Conservation (phyloP, 1,140 invertebrate species). For the Homarus americanus region DNA sequence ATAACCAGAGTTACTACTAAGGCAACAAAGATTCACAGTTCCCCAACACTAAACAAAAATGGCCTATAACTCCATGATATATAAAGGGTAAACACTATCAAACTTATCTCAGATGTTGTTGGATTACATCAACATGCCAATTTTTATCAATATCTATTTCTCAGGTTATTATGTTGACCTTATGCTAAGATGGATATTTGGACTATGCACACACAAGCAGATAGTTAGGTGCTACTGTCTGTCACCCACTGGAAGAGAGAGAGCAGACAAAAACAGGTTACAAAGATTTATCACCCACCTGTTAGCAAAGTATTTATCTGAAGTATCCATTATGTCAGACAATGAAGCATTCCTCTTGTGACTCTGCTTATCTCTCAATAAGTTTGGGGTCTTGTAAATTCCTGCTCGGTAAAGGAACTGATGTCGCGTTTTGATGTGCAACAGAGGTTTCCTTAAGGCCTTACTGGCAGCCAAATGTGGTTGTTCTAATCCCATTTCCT, state of each 20-base stretch:
- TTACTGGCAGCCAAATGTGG: conserved; percentile 15
- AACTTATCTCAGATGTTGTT: background rate
- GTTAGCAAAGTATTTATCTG: conserved; percentile 31
- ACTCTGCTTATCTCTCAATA: conserved; percentile 36
- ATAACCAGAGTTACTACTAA: no score
- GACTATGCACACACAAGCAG: background rate
- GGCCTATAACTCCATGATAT: no score
- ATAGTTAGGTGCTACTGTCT: background rate
- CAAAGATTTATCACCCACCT: conserved; percentile 4
- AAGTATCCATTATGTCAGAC: conserved; percentile 27
- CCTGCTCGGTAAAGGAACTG: conserved; percentile 35
- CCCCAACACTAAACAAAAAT: no score
- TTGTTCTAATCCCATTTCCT: conserved; percentile 55
- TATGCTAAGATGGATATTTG: no score
- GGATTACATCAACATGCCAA: background rate
- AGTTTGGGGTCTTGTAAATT: conserved; percentile 25
- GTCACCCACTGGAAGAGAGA: background rate
- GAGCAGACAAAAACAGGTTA: background rate
- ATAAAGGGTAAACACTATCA: no score
- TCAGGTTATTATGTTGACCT: no score
- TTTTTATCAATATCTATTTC: background rate
- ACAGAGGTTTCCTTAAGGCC: background rate
- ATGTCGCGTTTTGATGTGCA: conserved; percentile 30
- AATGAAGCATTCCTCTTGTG: conserved; percentile 24
- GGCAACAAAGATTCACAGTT: no score